These are phyloP conservation scores for Drosophila murphyi DNA, from an alignment of 1,140 invertebrate species.

Conservation along the genomic window DNA sequence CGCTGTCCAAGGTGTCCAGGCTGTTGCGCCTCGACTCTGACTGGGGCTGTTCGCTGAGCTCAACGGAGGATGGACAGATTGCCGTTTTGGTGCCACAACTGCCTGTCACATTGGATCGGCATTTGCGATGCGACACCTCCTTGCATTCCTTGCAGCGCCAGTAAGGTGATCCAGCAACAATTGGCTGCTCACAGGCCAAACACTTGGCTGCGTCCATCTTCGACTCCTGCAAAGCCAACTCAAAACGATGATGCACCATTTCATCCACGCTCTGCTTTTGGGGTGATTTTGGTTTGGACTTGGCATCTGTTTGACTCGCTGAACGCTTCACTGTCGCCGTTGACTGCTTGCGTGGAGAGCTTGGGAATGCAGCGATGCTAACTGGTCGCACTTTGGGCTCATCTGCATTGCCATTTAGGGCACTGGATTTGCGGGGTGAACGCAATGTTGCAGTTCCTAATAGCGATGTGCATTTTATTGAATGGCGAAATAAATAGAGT, in stretches of 20 bases:
- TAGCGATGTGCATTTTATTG: not conserved
- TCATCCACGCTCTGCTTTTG: slow-evolving; percentile 9
- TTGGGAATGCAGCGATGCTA: slow-evolving; percentile 50
- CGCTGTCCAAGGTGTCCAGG: slow-evolving; percentile 40
- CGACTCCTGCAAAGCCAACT: slow-evolving; percentile 67
- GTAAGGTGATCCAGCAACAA: slow-evolving; percentile 65
- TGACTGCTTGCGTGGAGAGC: slow-evolving; percentile 55
- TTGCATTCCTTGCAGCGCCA: slow-evolving; percentile 83
- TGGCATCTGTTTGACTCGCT: slow-evolving; percentile 54
- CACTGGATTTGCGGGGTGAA: slow-evolving; percentile 51
- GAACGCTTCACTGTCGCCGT: slow-evolving; percentile 53
- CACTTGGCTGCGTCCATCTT: slow-evolving; percentile 45
- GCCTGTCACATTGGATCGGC: slow-evolving; percentile 56
- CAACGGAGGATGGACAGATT: slow-evolving; percentile 14
- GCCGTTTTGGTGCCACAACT: slow-evolving; percentile 52
- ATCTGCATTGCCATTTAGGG: slow-evolving; percentile 22
- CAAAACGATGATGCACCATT: slow-evolving; percentile 72
- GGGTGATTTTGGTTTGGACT: slow-evolving; percentile 25
- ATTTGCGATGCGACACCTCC: slow-evolving; percentile 68
- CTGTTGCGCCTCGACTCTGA: slow-evolving; percentile 47
- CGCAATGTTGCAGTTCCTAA: slow-evolving; percentile 62
- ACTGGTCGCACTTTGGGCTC: slow-evolving; percentile 48
- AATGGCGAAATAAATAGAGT: not conserved
- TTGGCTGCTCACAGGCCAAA: slow-evolving; percentile 57
- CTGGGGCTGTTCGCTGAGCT: slow-evolving; percentile 22